Evolutionary conservation across 1,140 invertebrate genomes (phyloP).

Genomic region (Drosophila sp.): DNA sequence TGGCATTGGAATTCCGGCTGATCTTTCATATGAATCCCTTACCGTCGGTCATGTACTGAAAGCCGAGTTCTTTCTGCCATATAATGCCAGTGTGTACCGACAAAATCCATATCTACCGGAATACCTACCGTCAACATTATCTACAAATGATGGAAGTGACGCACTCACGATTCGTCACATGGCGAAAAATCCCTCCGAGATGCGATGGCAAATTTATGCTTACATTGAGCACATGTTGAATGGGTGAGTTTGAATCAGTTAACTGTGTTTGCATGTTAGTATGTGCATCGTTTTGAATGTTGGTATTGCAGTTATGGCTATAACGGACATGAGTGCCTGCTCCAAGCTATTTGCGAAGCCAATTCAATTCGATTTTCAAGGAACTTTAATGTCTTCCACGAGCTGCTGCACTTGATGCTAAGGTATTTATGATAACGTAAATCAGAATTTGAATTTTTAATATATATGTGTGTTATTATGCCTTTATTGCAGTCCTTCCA

Average conservation of each 20-base stretch:
- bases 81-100: slow-evolving; percentile 58
- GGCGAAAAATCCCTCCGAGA: slow-evolving; percentile 16
- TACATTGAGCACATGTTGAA: slow-evolving; percentile 59
- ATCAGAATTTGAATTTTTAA: no score
- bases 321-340: slow-evolving; percentile 59
- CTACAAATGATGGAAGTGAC: neutral
- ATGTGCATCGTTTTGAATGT: neutral
- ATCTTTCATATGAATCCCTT: slow-evolving; percentile 68
- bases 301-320: slow-evolving; percentile 51
- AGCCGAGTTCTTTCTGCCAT: slow-evolving; percentile 64
- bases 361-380: slow-evolving; percentile 49
- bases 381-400: slow-evolving; percentile 48
- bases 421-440: slow-evolving; percentile 43
- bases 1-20: slow-evolving; percentile 73
- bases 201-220: slow-evolving; percentile 68
- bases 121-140: slow-evolving; percentile 32
- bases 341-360: slow-evolving; percentile 62
- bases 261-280: neutral
- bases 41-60: slow-evolving; percentile 68
- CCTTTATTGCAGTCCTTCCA: slow-evolving; percentile 29
- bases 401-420: slow-evolving; percentile 58
- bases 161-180: slow-evolving; percentile 19
- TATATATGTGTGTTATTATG: no score
- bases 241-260: slow-evolving; percentile 36
- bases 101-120: slow-evolving; percentile 68